Conservation (phyloP, 1,140 invertebrate genomes). For the Hyles euphorbiae region DNA sequence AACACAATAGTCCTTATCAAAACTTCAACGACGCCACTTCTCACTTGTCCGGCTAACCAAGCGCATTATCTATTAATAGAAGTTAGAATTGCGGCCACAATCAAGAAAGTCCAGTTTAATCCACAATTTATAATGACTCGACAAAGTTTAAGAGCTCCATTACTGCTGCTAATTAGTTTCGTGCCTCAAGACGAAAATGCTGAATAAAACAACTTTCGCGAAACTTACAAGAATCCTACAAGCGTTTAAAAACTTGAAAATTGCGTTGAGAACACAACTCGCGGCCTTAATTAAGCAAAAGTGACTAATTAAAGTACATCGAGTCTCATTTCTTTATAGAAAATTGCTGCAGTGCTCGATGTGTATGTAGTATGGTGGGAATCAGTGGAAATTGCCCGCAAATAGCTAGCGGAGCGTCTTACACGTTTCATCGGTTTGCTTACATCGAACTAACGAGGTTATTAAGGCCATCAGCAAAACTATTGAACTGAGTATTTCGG, state of each 20-base stretch:
- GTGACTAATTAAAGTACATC: too few species aligned
- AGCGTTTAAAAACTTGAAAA: slow-evolving; percentile 5
- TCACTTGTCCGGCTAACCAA: too few species aligned
- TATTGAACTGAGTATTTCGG: too few species aligned
- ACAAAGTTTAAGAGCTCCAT: slow-evolving; percentile 2
- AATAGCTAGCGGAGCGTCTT: not conserved
- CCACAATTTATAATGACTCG: not conserved
- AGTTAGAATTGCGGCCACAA: too few species aligned
- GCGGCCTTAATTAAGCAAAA: not conserved
- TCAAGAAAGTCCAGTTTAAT: slow-evolving; percentile 1
- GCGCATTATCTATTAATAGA: too few species aligned
- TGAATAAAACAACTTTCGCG: slow-evolving; percentile 1
- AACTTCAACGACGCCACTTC: too few species aligned
- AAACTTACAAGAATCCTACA: slow-evolving; percentile 5
- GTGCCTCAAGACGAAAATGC: not conserved
- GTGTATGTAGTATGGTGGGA: too few species aligned
- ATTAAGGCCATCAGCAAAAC: too few species aligned
- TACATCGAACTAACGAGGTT: too few species aligned
- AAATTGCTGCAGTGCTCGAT: not conserved
- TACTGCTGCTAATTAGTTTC: slow-evolving; percentile 6
- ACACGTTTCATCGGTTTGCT: too few species aligned
- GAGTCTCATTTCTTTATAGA: slow-evolving; percentile 3
- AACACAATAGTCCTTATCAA: too few species aligned
- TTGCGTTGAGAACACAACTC: not conserved
- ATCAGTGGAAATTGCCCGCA: slow-evolving; percentile 1